Evolutionary conservation across 2,113 vertebrate species (phyloP).

Genomic region (Podarcis raffonei): DNA sequence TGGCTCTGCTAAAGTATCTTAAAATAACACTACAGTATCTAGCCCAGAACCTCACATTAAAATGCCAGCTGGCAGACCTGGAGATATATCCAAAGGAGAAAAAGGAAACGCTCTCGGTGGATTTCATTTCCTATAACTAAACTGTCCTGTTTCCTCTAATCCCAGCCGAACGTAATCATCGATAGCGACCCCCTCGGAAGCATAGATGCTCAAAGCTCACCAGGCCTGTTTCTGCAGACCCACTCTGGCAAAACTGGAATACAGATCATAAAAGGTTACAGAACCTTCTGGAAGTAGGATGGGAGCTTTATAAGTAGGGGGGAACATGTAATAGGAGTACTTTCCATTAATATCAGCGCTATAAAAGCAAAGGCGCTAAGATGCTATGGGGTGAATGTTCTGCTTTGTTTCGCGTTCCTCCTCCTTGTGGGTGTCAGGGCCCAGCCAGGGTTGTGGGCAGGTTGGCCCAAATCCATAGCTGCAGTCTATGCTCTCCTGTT

Average conservation of each 20-base stretch:
- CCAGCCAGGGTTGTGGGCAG: background rate
- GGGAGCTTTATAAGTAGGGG: conserved; percentile 23
- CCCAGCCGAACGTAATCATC: conserved; percentile 43
- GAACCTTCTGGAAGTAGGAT: conserved; percentile 22
- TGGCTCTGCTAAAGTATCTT: conserved; percentile 75
- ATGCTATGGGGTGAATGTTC: background rate
- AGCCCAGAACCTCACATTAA: conserved; percentile 68
- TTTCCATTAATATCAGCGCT: conserved; percentile 30
- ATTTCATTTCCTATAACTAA: conserved; percentile 74
- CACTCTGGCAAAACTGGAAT: conserved; percentile 29
- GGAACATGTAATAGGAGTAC: background rate
- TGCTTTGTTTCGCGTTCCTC: conserved; percentile 10
- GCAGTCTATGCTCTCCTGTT: background rate
- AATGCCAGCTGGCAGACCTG: conserved; percentile 68
- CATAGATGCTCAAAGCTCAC: conserved; percentile 34
- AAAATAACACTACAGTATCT: conserved; percentile 76
- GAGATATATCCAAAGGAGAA: conserved; percentile 57
- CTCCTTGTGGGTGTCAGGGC: background rate
- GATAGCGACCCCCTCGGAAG: conserved; percentile 53
- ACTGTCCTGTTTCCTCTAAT: conserved; percentile 72
- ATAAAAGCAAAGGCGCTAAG: conserved; percentile 32
- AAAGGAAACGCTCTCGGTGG: conserved; percentile 68
- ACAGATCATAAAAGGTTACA: conserved; percentile 5
- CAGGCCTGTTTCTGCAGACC: conserved; percentile 39
- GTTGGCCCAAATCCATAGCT: background rate